These are phyloP conservation scores for Itoplectis maculator DNA, from an alignment of 2,888 invertebrate species.

Conservation along the genomic window DNA sequence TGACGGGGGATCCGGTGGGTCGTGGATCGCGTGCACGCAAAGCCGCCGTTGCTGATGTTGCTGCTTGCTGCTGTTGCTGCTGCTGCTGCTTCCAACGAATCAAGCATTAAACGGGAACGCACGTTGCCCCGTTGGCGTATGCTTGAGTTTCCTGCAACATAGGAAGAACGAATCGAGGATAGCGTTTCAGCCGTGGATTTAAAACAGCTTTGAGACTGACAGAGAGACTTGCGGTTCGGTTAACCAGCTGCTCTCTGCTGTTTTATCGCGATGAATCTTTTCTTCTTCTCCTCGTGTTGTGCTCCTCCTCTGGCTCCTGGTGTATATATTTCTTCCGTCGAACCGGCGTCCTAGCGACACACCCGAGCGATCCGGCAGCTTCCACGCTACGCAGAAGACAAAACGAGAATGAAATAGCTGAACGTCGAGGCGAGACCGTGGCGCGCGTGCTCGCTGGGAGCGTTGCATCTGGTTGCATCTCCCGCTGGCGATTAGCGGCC, in stretches of 20 bases:
- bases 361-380: conserved; percentile 34
- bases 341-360: conserved; percentile 18
- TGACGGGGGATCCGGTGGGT: conserved; percentile 37
- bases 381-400: conserved; percentile 17
- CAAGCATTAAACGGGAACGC: conserved; percentile 49
- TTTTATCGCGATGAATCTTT: conserved; percentile 39
- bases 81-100: conserved; percentile 37
- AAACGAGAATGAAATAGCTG: conserved; percentile 57
- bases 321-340: neutral
- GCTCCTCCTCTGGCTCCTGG: conserved; percentile 4
- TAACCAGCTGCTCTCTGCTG: conserved; percentile 38
- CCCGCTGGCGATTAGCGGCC: conserved; percentile 54
- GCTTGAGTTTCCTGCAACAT: neutral
- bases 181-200: conserved; percentile 41
- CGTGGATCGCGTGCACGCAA: conserved; percentile 58
- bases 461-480: conserved; percentile 39
- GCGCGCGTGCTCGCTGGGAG: conserved; percentile 29
- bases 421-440: conserved; percentile 18
- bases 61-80: too few species aligned
- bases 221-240: conserved; percentile 30
- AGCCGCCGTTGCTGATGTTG: too few species aligned
- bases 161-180: neutral
- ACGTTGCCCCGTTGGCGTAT: neutral
- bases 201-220: conserved; percentile 3
- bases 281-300: neutral